Evolutionary conservation across 2,113 vertebrate genomes (phyloP).

Genomic region (Lamprotornis superbus): DNA sequence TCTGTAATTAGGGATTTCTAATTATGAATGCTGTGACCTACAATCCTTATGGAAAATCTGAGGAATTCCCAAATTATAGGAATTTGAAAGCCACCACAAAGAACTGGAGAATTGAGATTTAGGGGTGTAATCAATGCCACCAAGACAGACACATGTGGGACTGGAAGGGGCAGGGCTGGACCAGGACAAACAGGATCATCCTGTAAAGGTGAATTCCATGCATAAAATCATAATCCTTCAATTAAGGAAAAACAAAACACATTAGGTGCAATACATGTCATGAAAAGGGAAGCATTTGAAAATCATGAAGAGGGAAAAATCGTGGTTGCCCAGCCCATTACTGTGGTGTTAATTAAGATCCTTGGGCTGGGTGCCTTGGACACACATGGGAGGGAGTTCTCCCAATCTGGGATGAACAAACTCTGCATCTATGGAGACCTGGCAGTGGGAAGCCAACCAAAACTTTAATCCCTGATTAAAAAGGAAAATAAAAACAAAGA

Average conservation of each 20-base stretch:
- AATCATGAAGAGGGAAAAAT: neutral
- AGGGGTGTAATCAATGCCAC: neutral
- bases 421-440: neutral
- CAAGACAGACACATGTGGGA: rapidly evolving
- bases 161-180: neutral
- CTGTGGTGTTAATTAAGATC: neutral
- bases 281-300: neutral
- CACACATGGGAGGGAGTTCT: neutral
- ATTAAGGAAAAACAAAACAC: too few relatives aligned
- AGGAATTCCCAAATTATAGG: neutral
- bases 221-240: neutral
- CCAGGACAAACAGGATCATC: neutral
- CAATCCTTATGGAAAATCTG: neutral
- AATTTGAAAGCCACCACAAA: neutral
- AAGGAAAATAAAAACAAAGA: slow-evolving; percentile 38
- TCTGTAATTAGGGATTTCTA: neutral
- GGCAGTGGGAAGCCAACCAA: neutral
- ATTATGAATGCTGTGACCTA: neutral
- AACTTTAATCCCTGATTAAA: slow-evolving; percentile 1
- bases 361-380: neutral
- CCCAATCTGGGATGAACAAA: neutral
- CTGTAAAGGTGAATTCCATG: neutral
- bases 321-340: rapidly evolving
- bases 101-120: neutral
- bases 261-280: neutral